Evolutionary conservation across 2,888 invertebrate genomes (phyloP).

Genomic region (Ophion obscuratus): DNA sequence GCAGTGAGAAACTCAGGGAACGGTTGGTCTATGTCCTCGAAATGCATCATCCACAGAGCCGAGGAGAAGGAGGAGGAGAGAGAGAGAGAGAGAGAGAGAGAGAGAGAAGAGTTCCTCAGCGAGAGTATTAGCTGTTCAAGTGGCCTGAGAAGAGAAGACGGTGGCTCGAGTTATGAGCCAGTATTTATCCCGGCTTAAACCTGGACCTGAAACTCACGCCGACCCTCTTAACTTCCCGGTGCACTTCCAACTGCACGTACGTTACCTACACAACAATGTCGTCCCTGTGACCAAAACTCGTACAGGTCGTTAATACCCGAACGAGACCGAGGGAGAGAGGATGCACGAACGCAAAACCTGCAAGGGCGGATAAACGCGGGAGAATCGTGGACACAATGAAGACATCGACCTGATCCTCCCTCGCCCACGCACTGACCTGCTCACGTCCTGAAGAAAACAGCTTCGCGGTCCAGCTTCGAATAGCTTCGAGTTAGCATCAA

Average conservation of each 20-base stretch:
- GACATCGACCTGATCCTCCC: constrained; percentile 18
- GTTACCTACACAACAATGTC: constrained; percentile 12
- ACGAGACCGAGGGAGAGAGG: constrained; percentile 27
- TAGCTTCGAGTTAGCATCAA: too few relatives aligned
- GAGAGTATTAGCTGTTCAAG: constrained; percentile 39
- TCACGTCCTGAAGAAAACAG: neutral
- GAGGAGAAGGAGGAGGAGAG: neutral
- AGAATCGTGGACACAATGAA: constrained; percentile 48
- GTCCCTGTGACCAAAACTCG: constrained; percentile 48
- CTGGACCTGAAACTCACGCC: constrained; percentile 69
- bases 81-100: neutral
- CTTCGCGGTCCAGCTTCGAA: too few relatives aligned
- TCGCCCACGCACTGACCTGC: constrained; percentile 31
- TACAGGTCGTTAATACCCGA: constrained; percentile 54
- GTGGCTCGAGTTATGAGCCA: constrained; percentile 69
- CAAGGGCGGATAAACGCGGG: constrained; percentile 27
- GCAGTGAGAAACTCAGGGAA: constrained; percentile 1
- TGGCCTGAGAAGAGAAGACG: constrained; percentile 49
- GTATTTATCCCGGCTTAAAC: constrained; percentile 79
- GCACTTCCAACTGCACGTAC: constrained; percentile 35
- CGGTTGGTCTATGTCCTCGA: constrained; percentile 20
- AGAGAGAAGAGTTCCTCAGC: constrained; percentile 21
- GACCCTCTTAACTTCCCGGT: constrained; percentile 43
- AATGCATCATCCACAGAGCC: constrained; percentile 9
- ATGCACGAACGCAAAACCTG: constrained; percentile 27